A percentile compares a stretch with the other conserved stretches of the same genome.
These are phyloP conservation scores for Drosophila repleta DNA, from an alignment of 1,140 invertebrate genomes.

Conservation along the genomic window DNA sequence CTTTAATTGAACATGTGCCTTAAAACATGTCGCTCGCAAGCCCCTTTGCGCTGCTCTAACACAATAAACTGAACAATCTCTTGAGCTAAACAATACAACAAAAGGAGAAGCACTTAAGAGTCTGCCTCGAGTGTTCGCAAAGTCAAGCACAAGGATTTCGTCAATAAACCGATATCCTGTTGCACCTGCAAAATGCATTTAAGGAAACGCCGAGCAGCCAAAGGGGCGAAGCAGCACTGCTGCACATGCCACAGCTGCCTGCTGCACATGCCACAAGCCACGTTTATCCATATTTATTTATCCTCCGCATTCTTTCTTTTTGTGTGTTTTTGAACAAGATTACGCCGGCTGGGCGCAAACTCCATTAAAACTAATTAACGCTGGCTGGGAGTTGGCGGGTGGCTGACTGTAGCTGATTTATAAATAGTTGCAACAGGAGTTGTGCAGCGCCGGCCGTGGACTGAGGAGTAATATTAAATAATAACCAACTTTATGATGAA, in stretches of 20 bases:
- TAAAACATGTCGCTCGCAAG: not conserved
- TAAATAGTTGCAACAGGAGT: conserved; percentile 26
- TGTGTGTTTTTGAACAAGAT: conserved; percentile 36
- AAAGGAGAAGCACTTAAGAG: conserved; percentile 11
- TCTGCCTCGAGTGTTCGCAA: not conserved
- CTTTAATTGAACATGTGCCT: not conserved
- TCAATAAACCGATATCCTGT: conserved; percentile 1
- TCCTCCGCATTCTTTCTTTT: conserved; percentile 4
- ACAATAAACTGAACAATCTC: conserved; percentile 26
- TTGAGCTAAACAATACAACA: conserved; percentile 32
- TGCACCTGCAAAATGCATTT: conserved; percentile 16
- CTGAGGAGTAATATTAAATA: conserved; percentile 53
- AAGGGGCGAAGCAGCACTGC: not conserved
- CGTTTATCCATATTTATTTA: conserved; percentile 10
- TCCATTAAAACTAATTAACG: conserved; percentile 74
- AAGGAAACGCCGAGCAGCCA: conserved; percentile 4
- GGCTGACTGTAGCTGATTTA: conserved; percentile 8
- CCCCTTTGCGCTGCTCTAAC: not conserved
- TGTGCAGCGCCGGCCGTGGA: conserved; percentile 20
- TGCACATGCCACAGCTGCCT: not conserved
- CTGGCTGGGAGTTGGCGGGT: conserved; percentile 6
- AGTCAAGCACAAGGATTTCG: conserved; percentile 1
- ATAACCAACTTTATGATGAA: conserved; percentile 49
- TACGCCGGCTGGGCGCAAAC: conserved; percentile 27
- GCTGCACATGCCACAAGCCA: not conserved